Percentiles rank a stretch among this genome's conserved stretches.
Conservation (phyloP, 2,113 vertebrate genomes). For the Apodemus sylvaticus region DNA sequence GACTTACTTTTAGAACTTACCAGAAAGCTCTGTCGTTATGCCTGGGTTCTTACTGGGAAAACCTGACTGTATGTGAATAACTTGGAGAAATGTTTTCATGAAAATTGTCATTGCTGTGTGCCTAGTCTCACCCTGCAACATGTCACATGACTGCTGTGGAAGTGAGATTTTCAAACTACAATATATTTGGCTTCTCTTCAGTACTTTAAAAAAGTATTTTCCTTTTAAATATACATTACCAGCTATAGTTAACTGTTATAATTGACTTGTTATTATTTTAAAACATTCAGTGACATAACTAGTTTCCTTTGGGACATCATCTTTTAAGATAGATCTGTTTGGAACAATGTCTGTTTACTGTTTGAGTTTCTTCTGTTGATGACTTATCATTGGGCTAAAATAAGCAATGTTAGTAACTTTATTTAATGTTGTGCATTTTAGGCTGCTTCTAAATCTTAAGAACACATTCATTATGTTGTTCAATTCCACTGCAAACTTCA, state of each 20-base stretch:
- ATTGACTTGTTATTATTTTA: conserved; percentile 11
- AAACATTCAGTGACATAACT: neutral
- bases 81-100: neutral
- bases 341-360: neutral
- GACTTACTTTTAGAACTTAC: neutral
- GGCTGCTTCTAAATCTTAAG: neutral
- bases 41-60: neutral
- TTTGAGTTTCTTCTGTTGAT: neutral
- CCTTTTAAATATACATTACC: neutral
- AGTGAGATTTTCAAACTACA: neutral
- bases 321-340: neutral
- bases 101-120: fast-evolving
- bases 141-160: neutral
- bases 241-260: neutral
- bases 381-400: neutral
- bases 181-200: neutral
- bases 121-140: fast-evolving
- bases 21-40: neutral
- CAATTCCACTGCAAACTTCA: neutral
- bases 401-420: neutral
- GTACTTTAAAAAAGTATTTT: neutral
- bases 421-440: neutral
- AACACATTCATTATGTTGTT: neutral
- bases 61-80: neutral
- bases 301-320: neutral